Evolutionary conservation across 1,140 invertebrate genomes (phyloP), one percentile per base, ranked within the genome.

Genomic region (Magallana angulata): DNA sequence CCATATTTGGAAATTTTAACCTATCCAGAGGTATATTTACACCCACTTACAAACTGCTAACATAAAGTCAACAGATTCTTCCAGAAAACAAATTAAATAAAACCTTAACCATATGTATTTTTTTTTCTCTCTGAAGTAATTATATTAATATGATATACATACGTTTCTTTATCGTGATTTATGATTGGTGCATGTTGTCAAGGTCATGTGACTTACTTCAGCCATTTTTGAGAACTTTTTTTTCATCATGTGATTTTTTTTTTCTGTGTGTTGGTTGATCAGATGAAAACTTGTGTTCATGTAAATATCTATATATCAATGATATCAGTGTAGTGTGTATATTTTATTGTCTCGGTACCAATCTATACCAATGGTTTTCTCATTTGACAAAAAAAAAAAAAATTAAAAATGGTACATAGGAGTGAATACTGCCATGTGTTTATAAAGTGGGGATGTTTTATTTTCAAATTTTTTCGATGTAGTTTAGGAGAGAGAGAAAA

Each of bases 1-100:
- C 86, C 86, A 87, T 87, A 87, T 87, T 71, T 36, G 82, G 85
- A 82, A 86, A 86, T 86, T 18, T 86, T 86, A 82, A n/a, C 64
- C 18, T 71, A 18, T 30, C 24, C 24, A n/a, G 18, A 71, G 64
- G 18, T 71, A 71, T 24, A n/a, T 18, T 9, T 71, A 71, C 18
- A n/a, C 64, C 64, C 64, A 18, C 11, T 30, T 71, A 71, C 30
- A 24, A 30, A 71, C 64, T 71, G 64, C 64, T 71, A 71, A 71
- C 24, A 71, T 71, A 18, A 71, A 71, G 30, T 71, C 64, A 18
- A 24, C n/a, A 71, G 60, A 59, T 48, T 82, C 59, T 57, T 86
- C 57, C 36, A 64, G 71, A 58, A 36, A 86, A 30, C 30, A 57
- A 36, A 58, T 83, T 16, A 18, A 48, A 48, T 5, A 14, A 68